These are phyloP conservation scores for Chloroceryle amazona DNA, from an alignment of 2,797 vertebrate species.

Conservation along the genomic window DNA sequence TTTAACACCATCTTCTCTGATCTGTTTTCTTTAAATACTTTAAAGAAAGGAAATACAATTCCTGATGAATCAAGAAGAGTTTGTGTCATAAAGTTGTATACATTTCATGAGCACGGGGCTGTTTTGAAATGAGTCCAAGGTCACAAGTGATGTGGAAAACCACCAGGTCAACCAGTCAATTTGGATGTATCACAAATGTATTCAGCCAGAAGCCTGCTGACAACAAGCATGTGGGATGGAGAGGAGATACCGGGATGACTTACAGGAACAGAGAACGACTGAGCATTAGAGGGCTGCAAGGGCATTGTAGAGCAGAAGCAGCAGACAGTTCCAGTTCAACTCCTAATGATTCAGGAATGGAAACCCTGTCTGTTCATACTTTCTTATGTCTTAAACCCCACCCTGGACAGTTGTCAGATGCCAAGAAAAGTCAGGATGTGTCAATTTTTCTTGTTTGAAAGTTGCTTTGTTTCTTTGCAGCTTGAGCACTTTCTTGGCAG, in stretches of 20 bases:
- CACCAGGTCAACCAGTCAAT: not conserved
- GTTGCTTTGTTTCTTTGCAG: not conserved
- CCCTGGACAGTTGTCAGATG: not conserved
- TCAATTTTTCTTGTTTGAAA: not conserved
- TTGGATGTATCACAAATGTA: accelerated
- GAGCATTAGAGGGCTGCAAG: not conserved
- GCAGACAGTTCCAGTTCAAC: not conserved
- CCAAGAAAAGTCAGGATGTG: not conserved
- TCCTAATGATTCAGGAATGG: not conserved
- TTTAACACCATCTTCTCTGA: not conserved
- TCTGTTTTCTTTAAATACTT: not conserved
- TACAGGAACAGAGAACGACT: not conserved
- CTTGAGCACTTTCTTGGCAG: not conserved
- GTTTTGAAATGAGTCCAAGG: not conserved
- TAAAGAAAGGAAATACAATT: not conserved
- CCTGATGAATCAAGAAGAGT: not conserved
- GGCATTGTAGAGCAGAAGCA: not conserved
- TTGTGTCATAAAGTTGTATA: not conserved
- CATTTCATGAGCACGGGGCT: not conserved
- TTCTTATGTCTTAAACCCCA: not conserved
- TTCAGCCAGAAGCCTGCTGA: not conserved
- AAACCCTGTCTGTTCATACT: not conserved
- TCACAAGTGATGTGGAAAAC: conserved; percentile 1
- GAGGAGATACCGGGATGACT: not conserved
- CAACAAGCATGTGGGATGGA: not conserved